Conservation (phyloP, 1,140 invertebrate genomes). For the Drosophila punjabiensis region DNA sequence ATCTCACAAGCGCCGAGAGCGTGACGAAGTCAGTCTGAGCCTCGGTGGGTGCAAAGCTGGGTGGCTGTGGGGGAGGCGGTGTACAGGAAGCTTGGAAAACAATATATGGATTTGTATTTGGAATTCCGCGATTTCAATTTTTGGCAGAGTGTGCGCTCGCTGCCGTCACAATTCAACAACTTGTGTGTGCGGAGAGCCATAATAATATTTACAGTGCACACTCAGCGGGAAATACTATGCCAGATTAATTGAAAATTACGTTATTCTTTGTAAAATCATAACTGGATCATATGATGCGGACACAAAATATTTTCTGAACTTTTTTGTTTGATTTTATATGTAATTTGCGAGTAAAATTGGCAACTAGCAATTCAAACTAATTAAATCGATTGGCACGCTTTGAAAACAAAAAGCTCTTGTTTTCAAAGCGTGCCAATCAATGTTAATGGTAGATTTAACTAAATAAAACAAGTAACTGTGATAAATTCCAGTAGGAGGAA, state of each 20-base stretch:
- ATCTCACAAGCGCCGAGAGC: conserved; percentile 71
- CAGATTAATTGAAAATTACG: neutral
- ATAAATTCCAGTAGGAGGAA: neutral
- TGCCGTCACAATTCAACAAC: conserved; percentile 55
- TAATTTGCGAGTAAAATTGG: neutral
- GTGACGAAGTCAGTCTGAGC: conserved; percentile 64
- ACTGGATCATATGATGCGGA: neutral
- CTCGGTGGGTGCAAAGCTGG: conserved; percentile 29
- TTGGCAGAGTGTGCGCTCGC: conserved; percentile 39
- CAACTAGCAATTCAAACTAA: neutral
- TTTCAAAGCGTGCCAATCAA: no score
- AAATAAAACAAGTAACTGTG: neutral
- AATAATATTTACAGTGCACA: conserved; percentile 30
- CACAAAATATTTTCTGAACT: neutral
- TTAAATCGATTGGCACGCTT: neutral
- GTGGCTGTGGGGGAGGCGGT: conserved; percentile 37
- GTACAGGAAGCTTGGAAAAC: conserved; percentile 46
- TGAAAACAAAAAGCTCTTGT: neutral
- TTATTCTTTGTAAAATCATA: neutral
- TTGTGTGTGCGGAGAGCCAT: conserved; percentile 24
- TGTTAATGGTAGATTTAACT: neutral
- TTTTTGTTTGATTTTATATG: no score
- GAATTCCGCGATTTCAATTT: conserved; percentile 26
- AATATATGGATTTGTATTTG: conserved; percentile 44
- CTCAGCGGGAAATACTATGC: neutral